phyloP scores from a whole-genome alignment of 2,113 vertebrate species.

The Pongo abelii region DNA sequence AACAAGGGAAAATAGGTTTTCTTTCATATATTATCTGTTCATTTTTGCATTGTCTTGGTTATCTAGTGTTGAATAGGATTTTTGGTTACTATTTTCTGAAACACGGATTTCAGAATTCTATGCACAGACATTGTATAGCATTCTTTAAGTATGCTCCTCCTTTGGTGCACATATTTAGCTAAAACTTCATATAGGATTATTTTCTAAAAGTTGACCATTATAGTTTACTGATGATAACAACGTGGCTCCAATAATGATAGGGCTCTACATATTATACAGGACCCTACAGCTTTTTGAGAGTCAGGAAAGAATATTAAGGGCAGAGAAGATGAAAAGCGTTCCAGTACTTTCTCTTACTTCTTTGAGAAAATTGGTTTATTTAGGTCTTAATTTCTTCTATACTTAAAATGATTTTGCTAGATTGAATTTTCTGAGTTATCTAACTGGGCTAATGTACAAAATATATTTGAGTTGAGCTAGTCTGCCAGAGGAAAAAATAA shows the following conservation, averaged over 20 bases:
- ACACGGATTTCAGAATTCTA: not conserved
- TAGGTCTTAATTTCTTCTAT: not conserved
- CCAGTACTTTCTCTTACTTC: not conserved
- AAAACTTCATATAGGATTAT: not conserved
- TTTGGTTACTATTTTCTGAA: not conserved
- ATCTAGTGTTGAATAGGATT: not conserved
- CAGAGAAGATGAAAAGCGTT: not conserved
- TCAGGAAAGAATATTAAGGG: not conserved
- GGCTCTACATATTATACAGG: accelerated
- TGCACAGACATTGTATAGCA: accelerated
- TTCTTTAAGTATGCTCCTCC: not conserved
- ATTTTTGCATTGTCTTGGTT: not conserved
- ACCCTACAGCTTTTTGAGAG: not conserved
- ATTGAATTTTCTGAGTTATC: not conserved
- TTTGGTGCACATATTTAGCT: not conserved
- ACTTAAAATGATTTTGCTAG: not conserved
- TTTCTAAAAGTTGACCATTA: not conserved
- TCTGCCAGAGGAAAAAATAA: not conserved
- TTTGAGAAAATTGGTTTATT: not conserved
- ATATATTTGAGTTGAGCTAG: not conserved
- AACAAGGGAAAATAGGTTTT: not conserved
- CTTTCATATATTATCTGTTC: not conserved
- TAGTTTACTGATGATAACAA: too few relatives aligned
- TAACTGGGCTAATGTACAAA: not conserved
- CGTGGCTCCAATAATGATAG: not conserved